Base-by-base conservation (phyloP, 2,113 vertebrate species). In the Gobiocypris rarus region DNA sequence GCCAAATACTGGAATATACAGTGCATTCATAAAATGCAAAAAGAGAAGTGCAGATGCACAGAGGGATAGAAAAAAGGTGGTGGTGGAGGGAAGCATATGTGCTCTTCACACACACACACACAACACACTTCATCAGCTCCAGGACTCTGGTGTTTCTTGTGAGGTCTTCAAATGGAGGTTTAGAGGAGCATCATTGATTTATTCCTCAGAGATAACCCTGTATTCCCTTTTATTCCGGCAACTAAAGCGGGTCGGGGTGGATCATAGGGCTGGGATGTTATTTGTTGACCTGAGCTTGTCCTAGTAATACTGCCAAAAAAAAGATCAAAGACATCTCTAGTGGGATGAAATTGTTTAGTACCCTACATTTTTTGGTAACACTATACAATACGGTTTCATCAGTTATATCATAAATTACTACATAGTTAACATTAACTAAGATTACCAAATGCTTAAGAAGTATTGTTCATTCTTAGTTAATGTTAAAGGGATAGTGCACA, bases 1-100 rank as follows among this genome's bases (percentile, higher is more conserved):
- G 81, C 14, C 67, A 43, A 75, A 83, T 67, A 69, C 77, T 73
- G 50, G 38, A 81, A 54, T 38, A 50, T 24, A 58, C 22, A 75
- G 26, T 15, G 52, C 41, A 52, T n/a, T 70, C 56, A 67, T 56
- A 74, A 38, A 59, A 24, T 38, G 28, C 5, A 14, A 10, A 24
- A 14, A 58, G 8, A 74, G 74, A 22, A 11, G 31, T 75, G 26
- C 9, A 11, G 48, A 81, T 24, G 34, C 11, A 41, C 65, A 74
- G 11, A 71, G 8, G 22, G 15, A 70, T 82, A 71, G 74, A 79
- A 26, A 83, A 5, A 24, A 22, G 11, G 5, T 75, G 50, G 0
- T 17, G 31, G 34, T 13, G 17, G 75, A 34, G 11, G 19, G 19
- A 5, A 54, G 48, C 9, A 56, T 71, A 22, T 75, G 38, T 70